Conservation (phyloP, 23 tunicate genomes). For the Ciona savignyi region DNA sequence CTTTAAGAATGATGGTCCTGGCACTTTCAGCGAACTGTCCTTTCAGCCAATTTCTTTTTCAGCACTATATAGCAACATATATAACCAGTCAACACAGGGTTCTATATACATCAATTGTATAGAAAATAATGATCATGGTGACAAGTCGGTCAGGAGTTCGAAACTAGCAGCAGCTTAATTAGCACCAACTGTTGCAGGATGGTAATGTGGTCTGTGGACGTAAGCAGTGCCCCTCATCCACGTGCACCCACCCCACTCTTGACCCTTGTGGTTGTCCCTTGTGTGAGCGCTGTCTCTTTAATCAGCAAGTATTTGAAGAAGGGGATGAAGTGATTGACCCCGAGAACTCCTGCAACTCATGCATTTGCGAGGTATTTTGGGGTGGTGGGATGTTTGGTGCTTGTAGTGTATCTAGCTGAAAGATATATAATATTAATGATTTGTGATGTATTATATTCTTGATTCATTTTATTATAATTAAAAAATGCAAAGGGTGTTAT, state of each 20-base stretch:
- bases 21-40: no score
- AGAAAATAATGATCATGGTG: no score
- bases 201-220: constrained; percentile 72
- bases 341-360: constrained; percentile 56
- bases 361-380: constrained; percentile 77
- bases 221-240: constrained; percentile 24
- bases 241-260: constrained; percentile 59
- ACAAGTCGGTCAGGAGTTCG: no score
- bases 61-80: no score
- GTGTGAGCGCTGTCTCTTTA: constrained; percentile 47
- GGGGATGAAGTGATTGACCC: constrained; percentile 30
- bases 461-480: no score
- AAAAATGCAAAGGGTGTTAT: neutral
- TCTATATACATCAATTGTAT: no score
- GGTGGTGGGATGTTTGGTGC: neutral
- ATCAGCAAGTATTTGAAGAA: constrained; percentile 13
- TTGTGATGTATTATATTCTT: no score
- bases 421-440: no score
- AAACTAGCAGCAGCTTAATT: no score
- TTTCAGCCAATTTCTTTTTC: no score
- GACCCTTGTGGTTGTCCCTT: constrained; percentile 59
- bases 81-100: no score
- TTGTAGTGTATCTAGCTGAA: neutral
- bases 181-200: constrained; percentile 26
- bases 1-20: no score